A percentile compares a stretch with the other conserved stretches of the same genome.
Conservation (phyloP, 2,797 vertebrate species). For the Octomys mimax region DNA sequence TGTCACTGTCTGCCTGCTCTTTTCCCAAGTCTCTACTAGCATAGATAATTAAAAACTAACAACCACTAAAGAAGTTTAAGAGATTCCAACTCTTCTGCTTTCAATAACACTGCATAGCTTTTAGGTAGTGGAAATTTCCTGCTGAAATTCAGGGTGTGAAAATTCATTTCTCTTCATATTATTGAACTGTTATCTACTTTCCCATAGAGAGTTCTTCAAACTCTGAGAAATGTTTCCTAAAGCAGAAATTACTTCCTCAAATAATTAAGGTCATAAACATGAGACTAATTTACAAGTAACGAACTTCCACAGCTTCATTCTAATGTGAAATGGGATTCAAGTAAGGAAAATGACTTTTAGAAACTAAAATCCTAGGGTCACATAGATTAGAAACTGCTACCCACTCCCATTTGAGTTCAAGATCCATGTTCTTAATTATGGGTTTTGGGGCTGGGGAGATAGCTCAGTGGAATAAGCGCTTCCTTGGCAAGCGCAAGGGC, state of each 20-base stretch:
- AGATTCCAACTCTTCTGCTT: background rate
- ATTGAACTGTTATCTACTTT: background rate
- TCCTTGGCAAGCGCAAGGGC: too few relatives aligned
- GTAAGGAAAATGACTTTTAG: background rate
- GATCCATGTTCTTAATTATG: background rate
- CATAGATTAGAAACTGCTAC: background rate
- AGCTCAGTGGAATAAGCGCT: too few relatives aligned
- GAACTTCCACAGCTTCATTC: background rate
- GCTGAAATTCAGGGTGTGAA: background rate
- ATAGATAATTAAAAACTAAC: constrained; percentile 63
- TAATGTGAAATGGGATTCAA: constrained; percentile 42
- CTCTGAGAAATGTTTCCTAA: constrained; percentile 53
- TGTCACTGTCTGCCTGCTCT: background rate
- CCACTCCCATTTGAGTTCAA: constrained; percentile 16
- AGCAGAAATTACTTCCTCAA: constrained; percentile 51
- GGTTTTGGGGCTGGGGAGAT: too few relatives aligned
- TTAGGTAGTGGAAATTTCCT: background rate
- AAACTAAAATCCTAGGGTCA: background rate
- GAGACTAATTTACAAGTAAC: background rate
- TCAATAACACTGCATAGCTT: background rate
- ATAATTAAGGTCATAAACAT: constrained; percentile 19
- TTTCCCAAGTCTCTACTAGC: background rate
- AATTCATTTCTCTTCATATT: constrained; percentile 45
- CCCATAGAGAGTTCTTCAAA: constrained; percentile 14
- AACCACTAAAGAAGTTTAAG: background rate